Evolutionary conservation across 2,888 invertebrate species (phyloP), one percentile per base, ranked within the genome.

Genomic region (Chymomyza fuscimana): DNA sequence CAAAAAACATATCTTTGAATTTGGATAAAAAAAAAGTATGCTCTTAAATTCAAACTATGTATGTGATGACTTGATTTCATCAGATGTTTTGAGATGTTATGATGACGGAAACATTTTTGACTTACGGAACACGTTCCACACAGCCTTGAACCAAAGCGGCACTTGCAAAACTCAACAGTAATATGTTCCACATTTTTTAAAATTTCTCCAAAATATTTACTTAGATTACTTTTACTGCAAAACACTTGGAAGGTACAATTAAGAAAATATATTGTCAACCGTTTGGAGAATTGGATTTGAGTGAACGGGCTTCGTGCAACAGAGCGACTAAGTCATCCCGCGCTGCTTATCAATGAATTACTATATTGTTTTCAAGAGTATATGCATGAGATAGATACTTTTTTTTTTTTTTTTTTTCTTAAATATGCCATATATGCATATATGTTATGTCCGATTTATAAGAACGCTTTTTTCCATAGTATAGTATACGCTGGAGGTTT

Each of bases 401-500:
- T 22, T 59, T 19, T 19, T 19, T 19, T 2, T 19, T 19, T 51
- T n/a, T 22, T 59, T 19, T 19, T 19, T 19, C 19, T 19, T 19
- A 19, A 19, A 19, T 19, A 19, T 19, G 19, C 19, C 19, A 19
- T 19, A 19, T 2, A 19, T 19, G 2, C 1, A 54, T 22, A 15
- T 19, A 62, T n/a, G 22, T 3, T 51, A 16, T 66, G 15, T 19
- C 22, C 50, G 59, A 60, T 64, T 25, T 40, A 59, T 22, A 19
- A 32, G 15, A 64, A 46, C 32, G 15, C 32, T 25, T 58, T 29
- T 60, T 51, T 56, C 40, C 56, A 58, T 70, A 4, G 25, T 25
- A 25, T 25, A 25, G 25, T 25, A 64, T 19, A 93, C 66, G 94
- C 93, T 54, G 92, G 92, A 64, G 94, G 94, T 89, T 92, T 93